These are phyloP conservation scores for Melanotaenia parkinsoni DNA, from an alignment of 2,797 vertebrate species.

Conservation along the genomic window DNA sequence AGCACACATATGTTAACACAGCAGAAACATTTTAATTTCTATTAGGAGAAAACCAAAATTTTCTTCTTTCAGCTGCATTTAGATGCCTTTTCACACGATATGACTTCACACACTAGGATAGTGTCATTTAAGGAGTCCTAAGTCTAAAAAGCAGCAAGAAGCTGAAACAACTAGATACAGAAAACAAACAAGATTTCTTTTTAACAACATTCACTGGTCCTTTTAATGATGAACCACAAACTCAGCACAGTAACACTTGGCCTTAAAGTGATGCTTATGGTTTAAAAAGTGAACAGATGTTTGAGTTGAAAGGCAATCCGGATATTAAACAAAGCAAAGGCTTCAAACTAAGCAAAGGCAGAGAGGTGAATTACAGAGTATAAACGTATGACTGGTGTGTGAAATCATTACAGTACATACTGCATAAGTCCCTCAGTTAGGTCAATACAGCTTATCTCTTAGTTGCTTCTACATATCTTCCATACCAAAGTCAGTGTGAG, in stretches of 20 bases:
- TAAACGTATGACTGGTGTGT: background rate
- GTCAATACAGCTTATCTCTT: conserved; percentile 11
- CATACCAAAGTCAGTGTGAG: background rate
- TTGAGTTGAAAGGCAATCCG: conserved; percentile 16
- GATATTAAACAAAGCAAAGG: background rate
- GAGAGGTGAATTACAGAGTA: background rate
- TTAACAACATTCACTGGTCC: conserved; percentile 54
- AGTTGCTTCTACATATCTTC: background rate
- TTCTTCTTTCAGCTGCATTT: background rate
- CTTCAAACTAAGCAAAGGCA: conserved; percentile 6
- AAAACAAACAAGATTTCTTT: background rate
- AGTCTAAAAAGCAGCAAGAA: background rate
- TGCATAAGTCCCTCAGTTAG: background rate
- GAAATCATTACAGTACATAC: background rate
- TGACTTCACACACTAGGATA: background rate
- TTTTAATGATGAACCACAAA: conserved; percentile 32
- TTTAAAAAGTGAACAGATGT: conserved; percentile 11
- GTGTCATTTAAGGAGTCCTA: background rate
- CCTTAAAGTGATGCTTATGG: conserved; percentile 14
- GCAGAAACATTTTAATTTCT: background rate
- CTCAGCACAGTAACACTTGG: conserved; percentile 30
- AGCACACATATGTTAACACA: background rate
- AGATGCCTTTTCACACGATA: background rate
- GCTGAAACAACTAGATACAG: background rate
- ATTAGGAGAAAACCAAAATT: background rate